Percentiles rank a stretch among this genome's conserved stretches.
These are phyloP conservation scores for Thereva unica DNA, from an alignment of 2,888 invertebrate genomes.

Conservation along the genomic window DNA sequence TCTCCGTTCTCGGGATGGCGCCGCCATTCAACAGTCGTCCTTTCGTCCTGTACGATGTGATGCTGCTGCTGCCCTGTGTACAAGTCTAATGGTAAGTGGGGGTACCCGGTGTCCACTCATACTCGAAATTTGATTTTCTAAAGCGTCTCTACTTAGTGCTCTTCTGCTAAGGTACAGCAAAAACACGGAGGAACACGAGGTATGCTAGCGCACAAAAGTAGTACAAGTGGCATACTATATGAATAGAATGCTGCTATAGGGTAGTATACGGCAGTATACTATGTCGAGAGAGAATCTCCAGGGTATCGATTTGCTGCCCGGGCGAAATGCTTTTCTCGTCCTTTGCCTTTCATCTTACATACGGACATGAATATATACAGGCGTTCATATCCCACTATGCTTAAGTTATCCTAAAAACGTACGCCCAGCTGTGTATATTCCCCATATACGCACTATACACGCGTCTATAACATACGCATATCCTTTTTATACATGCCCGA, in stretches of 20 bases:
- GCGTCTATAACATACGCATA: conserved; percentile 36
- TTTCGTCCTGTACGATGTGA: conserved; percentile 1
- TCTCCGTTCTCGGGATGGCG: background rate
- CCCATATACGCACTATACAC: conserved; percentile 33
- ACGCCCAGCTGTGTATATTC: conserved; percentile 7
- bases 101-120: conserved; percentile 35
- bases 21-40: background rate
- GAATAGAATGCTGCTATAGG: conserved; percentile 38
- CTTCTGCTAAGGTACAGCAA: background rate
- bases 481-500: conserved; percentile 35
- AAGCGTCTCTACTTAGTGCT: conserved; percentile 36
- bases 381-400: conserved; percentile 35
- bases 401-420: conserved; percentile 35
- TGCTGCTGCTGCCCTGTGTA: background rate
- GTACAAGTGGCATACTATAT: background rate
- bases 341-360: conserved; percentile 42
- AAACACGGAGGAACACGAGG: conserved; percentile 24
- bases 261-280: conserved; percentile 42
- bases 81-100: conserved; percentile 4
- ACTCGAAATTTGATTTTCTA: conserved; percentile 40
- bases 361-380: conserved; percentile 5
- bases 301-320: conserved; percentile 47
- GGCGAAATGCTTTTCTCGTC: conserved; percentile 44
- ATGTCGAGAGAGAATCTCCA: conserved; percentile 45
- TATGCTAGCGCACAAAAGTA: conserved; percentile 20